Evolutionary conservation across 2,113 vertebrate genomes (phyloP).

Genomic region (Lucifuga dentata): DNA sequence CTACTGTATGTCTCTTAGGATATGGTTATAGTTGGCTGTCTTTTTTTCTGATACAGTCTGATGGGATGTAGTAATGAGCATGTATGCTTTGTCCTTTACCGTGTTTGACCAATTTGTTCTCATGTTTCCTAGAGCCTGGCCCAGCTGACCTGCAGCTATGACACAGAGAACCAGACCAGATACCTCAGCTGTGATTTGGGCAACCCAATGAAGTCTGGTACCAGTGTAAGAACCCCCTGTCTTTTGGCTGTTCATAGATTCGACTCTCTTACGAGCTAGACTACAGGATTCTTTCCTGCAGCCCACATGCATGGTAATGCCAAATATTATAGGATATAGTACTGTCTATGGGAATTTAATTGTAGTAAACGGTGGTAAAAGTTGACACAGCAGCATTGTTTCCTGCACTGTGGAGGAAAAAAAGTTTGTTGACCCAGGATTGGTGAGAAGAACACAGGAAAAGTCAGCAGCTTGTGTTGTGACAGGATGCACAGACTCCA

Average conservation of each 20-base stretch:
- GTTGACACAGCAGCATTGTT: constrained; percentile 1
- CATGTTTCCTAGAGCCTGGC: constrained; percentile 83
- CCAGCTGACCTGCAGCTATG: constrained; percentile 89
- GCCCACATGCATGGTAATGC: too few species aligned
- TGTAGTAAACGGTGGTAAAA: too few species aligned
- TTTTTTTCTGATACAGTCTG: too few species aligned
- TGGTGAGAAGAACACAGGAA: constrained; percentile 35
- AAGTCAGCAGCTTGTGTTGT: constrained; percentile 24
- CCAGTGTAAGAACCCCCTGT: constrained; percentile 82
- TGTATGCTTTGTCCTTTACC: too few species aligned
- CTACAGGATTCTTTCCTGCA: too few species aligned
- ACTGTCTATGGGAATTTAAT: too few species aligned
- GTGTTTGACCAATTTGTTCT: constrained; percentile 10
- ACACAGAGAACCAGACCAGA: constrained; percentile 87
- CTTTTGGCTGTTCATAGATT: not conserved
- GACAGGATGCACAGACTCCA: constrained; percentile 58
- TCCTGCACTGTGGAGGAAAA: constrained; percentile 28
- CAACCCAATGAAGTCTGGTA: constrained; percentile 92
- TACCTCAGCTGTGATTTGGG: constrained; percentile 92
- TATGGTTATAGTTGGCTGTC: not conserved
- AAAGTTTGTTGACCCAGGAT: not conserved
- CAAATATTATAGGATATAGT: too few species aligned
- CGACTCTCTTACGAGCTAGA: too few species aligned
- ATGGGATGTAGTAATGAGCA: too few species aligned
- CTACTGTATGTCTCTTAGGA: too few species aligned